Percentiles rank a stretch among this genome's conserved stretches.
Conservation (phyloP, 2,888 invertebrate genomes). For the Rhodophaea formosa region DNA sequence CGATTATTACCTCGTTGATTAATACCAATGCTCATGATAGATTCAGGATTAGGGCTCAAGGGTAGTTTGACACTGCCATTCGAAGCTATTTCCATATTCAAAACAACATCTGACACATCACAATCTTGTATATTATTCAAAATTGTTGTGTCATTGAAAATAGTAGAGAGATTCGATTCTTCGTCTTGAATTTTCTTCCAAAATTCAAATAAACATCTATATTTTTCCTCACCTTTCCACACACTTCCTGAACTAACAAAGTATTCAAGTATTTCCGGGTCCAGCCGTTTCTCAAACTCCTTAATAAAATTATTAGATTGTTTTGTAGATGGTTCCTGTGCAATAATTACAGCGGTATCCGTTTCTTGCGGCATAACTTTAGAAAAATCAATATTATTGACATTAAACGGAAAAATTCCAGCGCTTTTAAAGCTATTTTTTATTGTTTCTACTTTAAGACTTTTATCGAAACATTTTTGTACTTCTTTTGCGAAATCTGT, state of each 20-base stretch:
- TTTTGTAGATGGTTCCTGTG: constrained; percentile 5
- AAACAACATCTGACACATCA: no score
- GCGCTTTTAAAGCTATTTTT: constrained; percentile 5
- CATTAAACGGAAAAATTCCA: constrained; percentile 11
- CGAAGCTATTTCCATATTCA: constrained; percentile 19
- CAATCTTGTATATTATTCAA: constrained; percentile 20
- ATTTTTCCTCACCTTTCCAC: constrained; percentile 9
- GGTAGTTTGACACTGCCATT: constrained; percentile 19
- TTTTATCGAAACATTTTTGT: constrained; percentile 16
- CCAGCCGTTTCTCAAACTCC: constrained; percentile 16
- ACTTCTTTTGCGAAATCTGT: constrained; percentile 15
- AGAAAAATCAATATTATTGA: constrained; percentile 11
- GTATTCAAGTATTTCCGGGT: constrained; percentile 5
- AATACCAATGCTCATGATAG: no score
- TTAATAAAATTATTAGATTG: constrained; percentile 5
- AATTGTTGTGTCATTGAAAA: constrained; percentile 19
- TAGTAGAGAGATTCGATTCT: no score
- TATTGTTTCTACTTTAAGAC: constrained; percentile 11
- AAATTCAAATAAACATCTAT: constrained; percentile 18
- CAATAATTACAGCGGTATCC: constrained; percentile 4
- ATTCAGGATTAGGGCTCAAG: no score
- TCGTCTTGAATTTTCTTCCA: constrained; percentile 15
- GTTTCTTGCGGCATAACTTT: constrained; percentile 8
- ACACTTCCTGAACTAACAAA: constrained; percentile 4
- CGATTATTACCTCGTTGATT: no score